Percentiles rank a stretch among this genome's conserved stretches.
These are phyloP conservation scores for Atopsyche davidsoni DNA, from an alignment of 1,140 invertebrate genomes.

Conservation along the genomic window DNA sequence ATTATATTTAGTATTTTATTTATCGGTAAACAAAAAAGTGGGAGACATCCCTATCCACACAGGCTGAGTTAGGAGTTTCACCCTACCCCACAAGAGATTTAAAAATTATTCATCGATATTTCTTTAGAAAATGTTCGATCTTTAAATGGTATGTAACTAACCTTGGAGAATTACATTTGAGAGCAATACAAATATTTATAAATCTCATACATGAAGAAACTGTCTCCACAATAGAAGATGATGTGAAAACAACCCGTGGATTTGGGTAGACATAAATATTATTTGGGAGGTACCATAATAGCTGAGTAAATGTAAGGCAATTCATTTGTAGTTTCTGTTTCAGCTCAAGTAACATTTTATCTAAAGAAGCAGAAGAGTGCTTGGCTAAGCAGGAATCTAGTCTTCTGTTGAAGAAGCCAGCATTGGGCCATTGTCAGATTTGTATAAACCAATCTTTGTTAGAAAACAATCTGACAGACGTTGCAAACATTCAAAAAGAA, in stretches of 20 bases:
- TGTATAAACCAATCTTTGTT: constrained; percentile 8
- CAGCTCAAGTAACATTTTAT: neutral
- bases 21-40: neutral
- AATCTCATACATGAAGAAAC: too few relatives aligned
- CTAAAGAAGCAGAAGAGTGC: neutral
- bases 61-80: neutral
- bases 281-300: neutral
- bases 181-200: neutral
- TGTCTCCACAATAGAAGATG: neutral
- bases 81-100: neutral
- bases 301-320: neutral
- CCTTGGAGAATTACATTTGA: neutral
- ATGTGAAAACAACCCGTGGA: neutral
- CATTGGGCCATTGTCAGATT: constrained; percentile 14
- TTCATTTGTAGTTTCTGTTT: neutral
- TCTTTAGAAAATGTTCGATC: neutral
- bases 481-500: neutral
- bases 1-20: neutral
- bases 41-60: neutral
- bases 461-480: neutral
- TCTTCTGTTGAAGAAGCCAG: constrained; percentile 8
- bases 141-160: neutral
- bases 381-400: too few relatives aligned
- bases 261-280: constrained; percentile 1
- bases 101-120: neutral